Evolutionary conservation across 2,797 vertebrate species (phyloP), one percentile per base, ranked within the genome.

Genomic region (Acestrorhynchus altus): DNA sequence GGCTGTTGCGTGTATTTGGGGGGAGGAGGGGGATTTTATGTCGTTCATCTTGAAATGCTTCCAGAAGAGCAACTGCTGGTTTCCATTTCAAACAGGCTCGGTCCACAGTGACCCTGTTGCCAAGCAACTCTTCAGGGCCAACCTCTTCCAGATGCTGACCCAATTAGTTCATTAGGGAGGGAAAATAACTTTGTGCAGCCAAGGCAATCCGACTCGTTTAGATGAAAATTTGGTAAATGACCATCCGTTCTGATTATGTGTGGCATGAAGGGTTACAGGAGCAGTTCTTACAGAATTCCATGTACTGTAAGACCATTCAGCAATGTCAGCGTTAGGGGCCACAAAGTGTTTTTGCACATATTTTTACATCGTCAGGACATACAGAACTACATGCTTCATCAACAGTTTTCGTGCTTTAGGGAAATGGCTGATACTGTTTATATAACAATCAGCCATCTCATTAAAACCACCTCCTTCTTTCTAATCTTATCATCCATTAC

Each of bases 111-210:
- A 89, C 85, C 81, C 78, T 26, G 90, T 93, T 92, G 88, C 92
- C 85, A 91, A 80, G 91, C 90, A 92, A 93, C 91, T 81, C 79
- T 60, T 71, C 81, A 84, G 87, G 74, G 87, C 87, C 86, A 85
- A 83, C 84, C 82, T 85, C 81, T 81, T 86, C 86, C 86, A 90
- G 87, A 89, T 90, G 90, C 84, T 88, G 87, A 88, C 87, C 89
- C 84, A 91, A 90, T 92, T 91, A 92, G 90, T 89, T 86, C 77
- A 84, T 78, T 51, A 80, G 54, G 88, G 86, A 88, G 80, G 83
- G 88, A 83, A 88, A 90, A 87, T 90, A 89, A 92, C 88, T 77
- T 79, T 81, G 76, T 60, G 72, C 56, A 71, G 75, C 72, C 75
- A 77, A 74, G 74, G 40, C 66, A 69, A 76, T 81, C 71, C 64